phyloP scores from a whole-genome alignment of 2,113 vertebrate genomes.

The Lophotis ruficrista region DNA sequence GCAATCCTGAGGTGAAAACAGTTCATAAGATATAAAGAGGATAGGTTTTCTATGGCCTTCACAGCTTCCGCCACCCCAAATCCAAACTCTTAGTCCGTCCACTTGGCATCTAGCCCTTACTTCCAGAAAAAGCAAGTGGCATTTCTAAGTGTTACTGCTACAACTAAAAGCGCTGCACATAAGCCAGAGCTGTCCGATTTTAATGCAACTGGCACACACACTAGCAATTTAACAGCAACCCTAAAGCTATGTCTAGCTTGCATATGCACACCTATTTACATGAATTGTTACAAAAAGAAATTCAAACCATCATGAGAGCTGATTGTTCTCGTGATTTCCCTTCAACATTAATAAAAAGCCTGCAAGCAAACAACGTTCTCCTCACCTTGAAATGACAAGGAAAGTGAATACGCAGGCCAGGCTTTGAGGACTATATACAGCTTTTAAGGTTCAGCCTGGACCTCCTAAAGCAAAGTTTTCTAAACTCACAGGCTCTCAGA shows the following conservation, averaged over 20 bases:
- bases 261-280: constrained; percentile 6
- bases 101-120: neutral
- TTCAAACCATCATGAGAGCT: neutral
- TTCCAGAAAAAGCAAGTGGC: neutral
- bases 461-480: constrained; percentile 29
- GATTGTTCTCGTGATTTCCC: neutral
- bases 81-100: neutral
- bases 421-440: neutral
- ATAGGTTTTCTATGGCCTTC: neutral
- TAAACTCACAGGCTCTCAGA: constrained; percentile 9
- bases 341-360: constrained; percentile 28
- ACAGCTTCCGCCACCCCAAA: neutral
- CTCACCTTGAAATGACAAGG: constrained; percentile 38
- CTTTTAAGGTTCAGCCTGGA: neutral
- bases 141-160: neutral
- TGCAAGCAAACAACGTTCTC: neutral
- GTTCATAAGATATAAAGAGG: neutral
- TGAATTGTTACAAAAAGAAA: constrained; percentile 1
- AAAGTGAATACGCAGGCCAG: neutral
- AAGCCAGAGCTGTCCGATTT: neutral
- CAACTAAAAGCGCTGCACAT: neutral
- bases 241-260: constrained; percentile 14
- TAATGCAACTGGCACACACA: neutral
- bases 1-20: neutral
- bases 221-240: neutral